Conservation (phyloP, 2,888 invertebrate genomes). For the Marronus borbonicus region DNA sequence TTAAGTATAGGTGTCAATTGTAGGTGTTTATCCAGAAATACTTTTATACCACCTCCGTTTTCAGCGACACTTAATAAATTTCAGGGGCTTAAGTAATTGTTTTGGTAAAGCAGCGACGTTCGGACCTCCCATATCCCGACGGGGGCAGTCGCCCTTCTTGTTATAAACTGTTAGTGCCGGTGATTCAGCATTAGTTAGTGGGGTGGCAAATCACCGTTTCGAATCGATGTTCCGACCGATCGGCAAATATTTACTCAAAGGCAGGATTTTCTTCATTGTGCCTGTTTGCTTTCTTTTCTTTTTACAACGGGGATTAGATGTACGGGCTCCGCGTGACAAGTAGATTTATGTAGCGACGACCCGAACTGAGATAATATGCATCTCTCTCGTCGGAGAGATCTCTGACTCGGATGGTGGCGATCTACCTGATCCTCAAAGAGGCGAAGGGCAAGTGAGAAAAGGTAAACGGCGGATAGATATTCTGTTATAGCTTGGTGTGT, state of each 20-base stretch:
- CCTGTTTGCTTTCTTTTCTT: conserved; percentile 60
- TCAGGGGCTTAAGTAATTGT: conserved; percentile 60
- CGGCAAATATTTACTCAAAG: conserved; percentile 70
- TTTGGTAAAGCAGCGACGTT: conserved; percentile 65
- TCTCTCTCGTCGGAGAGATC: conserved; percentile 28
- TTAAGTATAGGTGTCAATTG: conserved; percentile 7
- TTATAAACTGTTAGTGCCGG: conserved; percentile 60
- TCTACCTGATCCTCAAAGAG: conserved; percentile 33
- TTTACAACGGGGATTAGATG: conserved; percentile 62
- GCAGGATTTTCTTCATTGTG: conserved; percentile 52
- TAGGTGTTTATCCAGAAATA: conserved; percentile 51
- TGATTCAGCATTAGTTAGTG: conserved; percentile 63
- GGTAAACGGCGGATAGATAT: conserved; percentile 38
- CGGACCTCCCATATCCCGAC: conserved; percentile 65
- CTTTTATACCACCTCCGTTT: conserved; percentile 33
- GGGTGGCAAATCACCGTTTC: conserved; percentile 66
- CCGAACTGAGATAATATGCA: conserved; percentile 53
- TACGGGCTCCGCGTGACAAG: conserved; percentile 66
- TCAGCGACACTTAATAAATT: conserved; percentile 54
- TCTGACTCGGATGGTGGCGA: conserved; percentile 29
- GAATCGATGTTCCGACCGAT: conserved; percentile 64
- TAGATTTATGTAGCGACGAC: conserved; percentile 70
- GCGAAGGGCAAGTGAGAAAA: conserved; percentile 43
- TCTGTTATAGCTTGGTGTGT: conserved; percentile 18
- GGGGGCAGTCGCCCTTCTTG: conserved; percentile 53